Evolutionary conservation across 2,888 invertebrate species (phyloP).

Genomic region (Cataglyphis albicans): DNA sequence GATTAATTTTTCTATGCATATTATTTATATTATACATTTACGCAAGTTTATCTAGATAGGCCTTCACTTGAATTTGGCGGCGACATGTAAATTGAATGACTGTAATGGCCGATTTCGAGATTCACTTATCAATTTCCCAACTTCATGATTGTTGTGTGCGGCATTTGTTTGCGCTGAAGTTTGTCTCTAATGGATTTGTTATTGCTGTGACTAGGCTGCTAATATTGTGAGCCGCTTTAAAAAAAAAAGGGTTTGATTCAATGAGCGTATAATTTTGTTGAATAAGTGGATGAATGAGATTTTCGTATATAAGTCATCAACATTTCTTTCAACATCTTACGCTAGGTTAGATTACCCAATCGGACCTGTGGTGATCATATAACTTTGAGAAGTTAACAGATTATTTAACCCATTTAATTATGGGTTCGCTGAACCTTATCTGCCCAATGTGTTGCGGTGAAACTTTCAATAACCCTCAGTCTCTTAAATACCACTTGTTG

Average conservation of each 20-base stretch:
- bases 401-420: slow-evolving; percentile 71
- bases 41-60: too few species aligned
- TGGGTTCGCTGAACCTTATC: slow-evolving; percentile 87
- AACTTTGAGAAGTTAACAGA: neutral
- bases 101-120: slow-evolving; percentile 78
- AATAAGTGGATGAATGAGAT: slow-evolving; percentile 69
- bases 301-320: slow-evolving; percentile 55
- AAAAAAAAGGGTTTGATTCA: slow-evolving; percentile 33
- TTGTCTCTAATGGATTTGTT: slow-evolving; percentile 80
- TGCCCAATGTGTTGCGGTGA: slow-evolving; percentile 90
- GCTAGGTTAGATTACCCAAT: slow-evolving; percentile 68
- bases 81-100: neutral
- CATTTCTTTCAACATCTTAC: slow-evolving; percentile 53
- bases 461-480: slow-evolving; percentile 88
- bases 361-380: slow-evolving; percentile 10
- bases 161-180: slow-evolving; percentile 86
- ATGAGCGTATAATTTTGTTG: slow-evolving; percentile 25
- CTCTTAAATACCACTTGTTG: slow-evolving; percentile 87
- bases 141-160: slow-evolving; percentile 85
- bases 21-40: too few species aligned
- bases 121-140: slow-evolving; percentile 81
- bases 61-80: neutral
- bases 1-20: too few species aligned
- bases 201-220: slow-evolving; percentile 58
- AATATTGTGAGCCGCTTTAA: slow-evolving; percentile 38